phyloP scores from a whole-genome alignment of 2,888 invertebrate genomes.

The Conus canariensis region DNA sequence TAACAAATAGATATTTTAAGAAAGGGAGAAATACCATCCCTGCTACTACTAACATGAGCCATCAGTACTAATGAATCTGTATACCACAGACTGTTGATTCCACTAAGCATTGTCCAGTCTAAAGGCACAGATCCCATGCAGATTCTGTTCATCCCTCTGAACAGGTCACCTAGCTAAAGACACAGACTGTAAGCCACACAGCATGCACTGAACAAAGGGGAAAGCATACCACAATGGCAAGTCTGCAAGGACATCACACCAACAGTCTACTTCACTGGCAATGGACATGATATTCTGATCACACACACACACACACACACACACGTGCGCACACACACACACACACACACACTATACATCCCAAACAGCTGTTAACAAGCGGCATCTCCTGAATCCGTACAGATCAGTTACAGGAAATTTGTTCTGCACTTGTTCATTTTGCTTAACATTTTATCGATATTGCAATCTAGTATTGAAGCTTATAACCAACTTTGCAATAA shows the following conservation, averaged over 20 bases:
- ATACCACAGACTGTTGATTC: neutral
- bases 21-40: too few relatives aligned
- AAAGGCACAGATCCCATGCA: slow-evolving; percentile 6
- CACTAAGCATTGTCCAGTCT: neutral
- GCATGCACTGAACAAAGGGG: neutral
- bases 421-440: too few relatives aligned
- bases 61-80: neutral
- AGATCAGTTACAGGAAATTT: too few relatives aligned
- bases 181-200: neutral
- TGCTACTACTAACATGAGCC: too few relatives aligned
- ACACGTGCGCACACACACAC: too few relatives aligned
- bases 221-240: neutral
- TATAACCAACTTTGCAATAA: too few relatives aligned
- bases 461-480: too few relatives aligned
- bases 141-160: neutral
- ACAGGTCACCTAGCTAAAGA: neutral
- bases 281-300: neutral
- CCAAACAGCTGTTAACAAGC: too few relatives aligned
- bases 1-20: neutral
- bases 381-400: too few relatives aligned
- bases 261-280: neutral
- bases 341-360: too few relatives aligned
- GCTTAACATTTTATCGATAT: too few relatives aligned
- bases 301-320: neutral
- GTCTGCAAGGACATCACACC: too few relatives aligned